Conservation (phyloP, 2,888 invertebrate genomes). For the Rhaphigaster nebulosa region DNA sequence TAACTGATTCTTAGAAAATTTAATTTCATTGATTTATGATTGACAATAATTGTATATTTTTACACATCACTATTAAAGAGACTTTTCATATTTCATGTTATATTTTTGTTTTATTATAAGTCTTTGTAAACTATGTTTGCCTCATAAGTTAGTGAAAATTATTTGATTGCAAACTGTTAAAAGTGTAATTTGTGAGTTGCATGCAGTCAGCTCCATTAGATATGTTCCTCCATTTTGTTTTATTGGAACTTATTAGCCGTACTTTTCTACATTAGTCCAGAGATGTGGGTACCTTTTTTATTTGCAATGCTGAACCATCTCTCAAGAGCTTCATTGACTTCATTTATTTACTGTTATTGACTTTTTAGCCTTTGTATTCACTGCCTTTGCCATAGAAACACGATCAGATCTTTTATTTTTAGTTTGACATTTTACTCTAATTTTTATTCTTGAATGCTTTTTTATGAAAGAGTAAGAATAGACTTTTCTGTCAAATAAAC, state of each 20-base stretch:
- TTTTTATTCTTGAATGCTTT: too few species aligned
- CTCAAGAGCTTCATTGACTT: neutral
- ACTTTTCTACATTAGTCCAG: neutral
- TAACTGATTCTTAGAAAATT: conserved; percentile 39
- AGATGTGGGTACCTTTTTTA: neutral
- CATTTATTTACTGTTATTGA: neutral
- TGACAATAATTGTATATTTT: conserved; percentile 40
- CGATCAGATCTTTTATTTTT: too few species aligned
- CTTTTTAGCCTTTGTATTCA: neutral
- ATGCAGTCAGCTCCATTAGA: neutral
- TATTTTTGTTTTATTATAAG: neutral
- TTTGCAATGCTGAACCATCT: neutral
- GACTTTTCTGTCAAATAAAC: too few species aligned
- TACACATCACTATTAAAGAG: neutral
- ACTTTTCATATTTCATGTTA: neutral
- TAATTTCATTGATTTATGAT: conserved; percentile 13
- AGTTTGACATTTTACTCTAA: too few species aligned
- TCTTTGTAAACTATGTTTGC: neutral
- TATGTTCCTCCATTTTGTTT: neutral
- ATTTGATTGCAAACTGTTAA: neutral
- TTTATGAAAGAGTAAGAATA: too few species aligned
- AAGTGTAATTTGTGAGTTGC: neutral
- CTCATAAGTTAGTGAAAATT: neutral
- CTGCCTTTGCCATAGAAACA: too few species aligned
- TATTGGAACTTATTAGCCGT: neutral